Base-by-base conservation (phyloP, 2,888 invertebrate species). In the Clivina fossor region DNA sequence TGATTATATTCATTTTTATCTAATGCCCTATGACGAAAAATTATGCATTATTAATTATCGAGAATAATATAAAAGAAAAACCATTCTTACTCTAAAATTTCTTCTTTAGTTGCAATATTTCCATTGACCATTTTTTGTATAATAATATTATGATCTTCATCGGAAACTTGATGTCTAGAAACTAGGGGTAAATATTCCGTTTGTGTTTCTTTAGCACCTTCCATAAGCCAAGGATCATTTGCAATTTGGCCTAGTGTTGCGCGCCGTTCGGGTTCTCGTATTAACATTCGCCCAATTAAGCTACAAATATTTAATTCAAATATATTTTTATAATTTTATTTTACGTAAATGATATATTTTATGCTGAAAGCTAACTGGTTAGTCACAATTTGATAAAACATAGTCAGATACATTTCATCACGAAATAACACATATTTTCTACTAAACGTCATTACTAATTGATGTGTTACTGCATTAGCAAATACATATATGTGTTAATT, bases 1-100 rank as follows among this genome's bases (percentile, higher is more conserved):
- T 99, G 95, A 77, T 95, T 95, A 76, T 99, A 99, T 70, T 94
- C 93, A 76, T 97, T 93, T 70, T 88, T 90, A 70, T 96, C 94
- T 68, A 99, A 77, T 53, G 94, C 89, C 61, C 91, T 92, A 71
- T 20, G 72, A 73, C 18, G 51, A 24, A 50, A 4, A 50, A 41
- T 43, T 16, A 16, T 41, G 20, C 28, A 28, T n/a, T n/a, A n/a
- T n/a, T n/a, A n/a, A n/a, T n/a, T n/a, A n/a, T 44, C 5, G 18
- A 15, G 22, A 40, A 9, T 1, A 20, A 20, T 18, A n/a, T n/a
- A n/a, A n/a, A n/a, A n/a, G 4, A 33, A 18, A 57, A 43, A 28
- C 16, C 18, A 24, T 41, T 77, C 83, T 79, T 72, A 91, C 87
- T 92, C 90, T 65, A 91, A 75, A 64, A 99, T 96, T 71, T 94